Base-by-base conservation (phyloP, 2,113 vertebrate species). In the Melanostigma gelatinosum region DNA sequence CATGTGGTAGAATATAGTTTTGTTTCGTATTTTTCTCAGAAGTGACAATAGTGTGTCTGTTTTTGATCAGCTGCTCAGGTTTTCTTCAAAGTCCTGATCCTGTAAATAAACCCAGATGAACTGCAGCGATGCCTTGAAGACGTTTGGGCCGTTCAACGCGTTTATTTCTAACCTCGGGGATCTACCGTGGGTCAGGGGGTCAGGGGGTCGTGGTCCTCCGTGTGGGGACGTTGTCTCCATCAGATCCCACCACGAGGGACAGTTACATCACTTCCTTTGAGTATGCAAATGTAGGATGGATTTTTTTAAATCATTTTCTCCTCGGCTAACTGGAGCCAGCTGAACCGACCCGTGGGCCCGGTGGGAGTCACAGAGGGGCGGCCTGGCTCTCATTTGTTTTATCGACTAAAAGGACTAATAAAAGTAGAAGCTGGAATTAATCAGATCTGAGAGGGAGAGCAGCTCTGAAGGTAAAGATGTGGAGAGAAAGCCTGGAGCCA, bases 351-450 rank as follows among this genome's bases (percentile, higher is more conserved):
- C 4, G 0, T 9, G 0, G 42, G 69, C 83, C 77, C 34, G 27
- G 63, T 75, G 85, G 78, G 85, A 81, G 76, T 55, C 74, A 5
- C 72, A 40, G 75, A 69, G 67, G 50, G 72, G 77, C 44, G 32
- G 63, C 75, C 55, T 44, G 54, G 32, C 84, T 88, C 79, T 85
- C 75, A 80, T 85, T 50, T 75, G n/a, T 82, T 76, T 88, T 75
- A 90, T 89, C 84, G 78, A 87, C 83, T 89, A 74, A 85, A 82
- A 38, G 69, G 74, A 68, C 82, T 85, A 62, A 24, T 24, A 24
- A 24, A 24, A 0, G 57, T 24, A 29, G 75, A 82, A 44, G 74
- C 75, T 84, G 84, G 85, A 80, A 78, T 87, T 79, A 88, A 88
- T 90, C 75, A 77, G 42, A 73, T 83, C 75, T 79, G 52, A 29